Evolutionary conservation across 2,113 vertebrate species (phyloP).

Genomic region (Ceyx margarethae): DNA sequence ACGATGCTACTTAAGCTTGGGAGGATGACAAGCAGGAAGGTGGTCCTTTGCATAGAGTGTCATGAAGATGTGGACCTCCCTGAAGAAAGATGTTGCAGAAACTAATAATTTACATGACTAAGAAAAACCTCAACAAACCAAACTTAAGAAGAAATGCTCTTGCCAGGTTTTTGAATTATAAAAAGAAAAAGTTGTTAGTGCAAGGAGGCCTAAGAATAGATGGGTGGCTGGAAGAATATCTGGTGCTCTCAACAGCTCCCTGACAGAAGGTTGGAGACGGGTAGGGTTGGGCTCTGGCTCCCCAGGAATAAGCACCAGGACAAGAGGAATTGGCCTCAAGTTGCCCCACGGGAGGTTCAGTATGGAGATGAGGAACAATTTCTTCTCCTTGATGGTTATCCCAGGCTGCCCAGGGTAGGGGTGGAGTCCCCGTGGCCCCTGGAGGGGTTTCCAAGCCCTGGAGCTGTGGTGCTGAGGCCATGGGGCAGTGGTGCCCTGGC

Average conservation of each 20-base stretch:
- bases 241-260: background rate
- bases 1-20: rapidly evolving
- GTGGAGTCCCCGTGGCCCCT: background rate
- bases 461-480: background rate
- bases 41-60: background rate
- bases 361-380: background rate
- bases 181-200: background rate
- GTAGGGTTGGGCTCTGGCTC: background rate
- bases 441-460: background rate
- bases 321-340: background rate
- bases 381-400: background rate
- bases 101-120: background rate
- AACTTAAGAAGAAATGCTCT: background rate
- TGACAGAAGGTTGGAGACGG: background rate
- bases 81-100: background rate
- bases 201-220: background rate
- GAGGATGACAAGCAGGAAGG: background rate
- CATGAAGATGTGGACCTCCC: background rate
- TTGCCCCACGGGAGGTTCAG: background rate
- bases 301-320: background rate
- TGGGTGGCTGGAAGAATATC: background rate
- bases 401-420: background rate
- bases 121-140: background rate
- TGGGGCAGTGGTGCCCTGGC: background rate
- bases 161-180: background rate